phyloP scores from a whole-genome alignment of 2,113 vertebrate genomes.

The Pelecanus crispus region DNA sequence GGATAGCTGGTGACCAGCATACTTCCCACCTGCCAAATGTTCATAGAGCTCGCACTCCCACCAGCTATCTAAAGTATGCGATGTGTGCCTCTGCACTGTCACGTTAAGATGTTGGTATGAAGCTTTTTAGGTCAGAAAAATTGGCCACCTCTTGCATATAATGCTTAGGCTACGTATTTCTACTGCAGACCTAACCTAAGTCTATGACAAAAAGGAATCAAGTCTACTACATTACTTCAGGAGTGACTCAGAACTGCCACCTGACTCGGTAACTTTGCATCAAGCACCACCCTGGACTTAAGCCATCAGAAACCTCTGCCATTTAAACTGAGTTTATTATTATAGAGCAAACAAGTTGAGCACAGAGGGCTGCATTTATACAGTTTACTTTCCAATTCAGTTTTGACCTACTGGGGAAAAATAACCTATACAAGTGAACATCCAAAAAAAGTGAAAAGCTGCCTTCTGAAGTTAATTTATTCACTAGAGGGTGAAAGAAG shows the following conservation, averaged over 20 bases:
- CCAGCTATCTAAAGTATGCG: background rate
- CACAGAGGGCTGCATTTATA: background rate
- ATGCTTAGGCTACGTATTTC: background rate
- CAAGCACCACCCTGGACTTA: background rate
- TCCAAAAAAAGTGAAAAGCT: background rate
- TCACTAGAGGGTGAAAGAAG: background rate
- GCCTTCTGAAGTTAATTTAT: background rate
- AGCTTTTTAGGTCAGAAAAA: background rate
- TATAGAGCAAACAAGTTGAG: background rate
- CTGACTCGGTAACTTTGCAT: background rate
- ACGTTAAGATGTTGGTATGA: background rate
- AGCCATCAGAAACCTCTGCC: slow-evolving; percentile 5
- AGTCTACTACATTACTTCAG: background rate
- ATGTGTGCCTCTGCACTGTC: background rate
- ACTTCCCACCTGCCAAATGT: background rate
- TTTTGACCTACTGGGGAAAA: background rate
- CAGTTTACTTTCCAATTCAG: background rate
- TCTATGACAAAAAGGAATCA: background rate
- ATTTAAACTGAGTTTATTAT: background rate
- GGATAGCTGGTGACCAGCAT: background rate
- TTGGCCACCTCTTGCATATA: background rate
- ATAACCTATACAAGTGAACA: background rate
- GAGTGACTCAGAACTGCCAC: slow-evolving; percentile 29
- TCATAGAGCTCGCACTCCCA: background rate
- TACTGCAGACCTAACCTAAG: background rate